These are phyloP conservation scores for Sthenelais limicola DNA, from an alignment of 2,888 invertebrate species.

Conservation along the genomic window DNA sequence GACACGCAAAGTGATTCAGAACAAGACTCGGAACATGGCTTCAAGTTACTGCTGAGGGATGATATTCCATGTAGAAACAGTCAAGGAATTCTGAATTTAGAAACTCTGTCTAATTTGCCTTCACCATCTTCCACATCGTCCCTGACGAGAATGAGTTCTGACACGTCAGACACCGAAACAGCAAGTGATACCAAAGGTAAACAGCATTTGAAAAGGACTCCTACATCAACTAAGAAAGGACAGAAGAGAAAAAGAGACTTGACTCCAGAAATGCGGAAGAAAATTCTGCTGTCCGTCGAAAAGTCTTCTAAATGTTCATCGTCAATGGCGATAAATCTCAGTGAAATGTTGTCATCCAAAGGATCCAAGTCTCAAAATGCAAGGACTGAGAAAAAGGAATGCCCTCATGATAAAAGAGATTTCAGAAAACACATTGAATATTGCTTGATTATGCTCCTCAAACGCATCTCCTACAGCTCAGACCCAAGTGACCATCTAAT, in stretches of 20 bases:
- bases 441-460: constrained; percentile 19
- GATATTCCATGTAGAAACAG: too few relatives aligned
- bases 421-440: constrained; percentile 11
- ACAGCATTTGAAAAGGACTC: background rate
- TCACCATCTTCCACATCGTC: too few relatives aligned
- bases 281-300: constrained; percentile 16
- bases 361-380: background rate
- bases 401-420: constrained; percentile 13
- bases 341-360: background rate
- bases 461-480: constrained; percentile 9
- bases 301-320: background rate
- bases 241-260: constrained; percentile 20
- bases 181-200: background rate
- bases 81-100: too few relatives aligned
- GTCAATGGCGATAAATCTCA: background rate
- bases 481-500: constrained; percentile 18
- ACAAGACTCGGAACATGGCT: too few relatives aligned
- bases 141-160: constrained; percentile 8
- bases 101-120: too few relatives aligned
- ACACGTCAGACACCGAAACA: constrained; percentile 25
- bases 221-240: background rate
- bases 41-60: too few relatives aligned
- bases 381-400: constrained; percentile 1
- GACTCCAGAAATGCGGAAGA: constrained; percentile 30
- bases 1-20: too few relatives aligned